Base-by-base conservation (phyloP, 2,888 invertebrate species). In the Ischnus inquisitorius region DNA sequence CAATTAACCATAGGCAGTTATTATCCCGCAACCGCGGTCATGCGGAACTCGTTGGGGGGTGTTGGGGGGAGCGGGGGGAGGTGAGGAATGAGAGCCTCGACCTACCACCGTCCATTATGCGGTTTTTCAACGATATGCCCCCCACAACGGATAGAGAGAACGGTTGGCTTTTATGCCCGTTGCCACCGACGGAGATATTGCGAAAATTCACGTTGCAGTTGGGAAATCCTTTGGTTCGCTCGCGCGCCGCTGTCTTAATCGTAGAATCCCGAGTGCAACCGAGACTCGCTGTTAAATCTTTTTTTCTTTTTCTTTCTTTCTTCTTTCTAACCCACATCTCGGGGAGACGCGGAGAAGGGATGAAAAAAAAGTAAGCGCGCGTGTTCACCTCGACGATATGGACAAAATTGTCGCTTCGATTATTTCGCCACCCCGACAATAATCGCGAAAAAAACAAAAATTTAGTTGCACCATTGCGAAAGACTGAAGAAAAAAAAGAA, bases 151-250 rank as follows among this genome's bases (percentile, higher is more conserved):
- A 54, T 28, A 22, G 76, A 48, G 74, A 74, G 81, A 74, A 74
- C 65, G 67, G 34, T 34, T 46, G 41, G 25, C 25, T 28, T 22
- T 57, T 25, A 57, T 4, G 25, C 22, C 19, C 12, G 57, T 5
- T 57, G 57, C 12, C 57, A 5, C 28, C 14, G 14, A 28, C 62
- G 19, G 22, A 68, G 51, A 12, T 46, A 80, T 84, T 84, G 84
- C 84, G 84, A 77, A 84, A 84, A 81, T 72, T 51, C 78, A 69
- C 79, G 74, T 60, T 46, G 77, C 39, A 71, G 84, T 84, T 81
- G 74, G 65, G 84, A 84, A 84, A 81, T 64, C 51, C 72, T 22
- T 10, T 46, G 60, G 46, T 28, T 57, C 46, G 67, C 41, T 48
- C 67, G 60, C 57, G 71, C 74, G 46, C n/a, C n/a, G 79, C 81